phyloP scores from a whole-genome alignment of 1,140 invertebrate genomes.

The Trichonephila inaurata region DNA sequence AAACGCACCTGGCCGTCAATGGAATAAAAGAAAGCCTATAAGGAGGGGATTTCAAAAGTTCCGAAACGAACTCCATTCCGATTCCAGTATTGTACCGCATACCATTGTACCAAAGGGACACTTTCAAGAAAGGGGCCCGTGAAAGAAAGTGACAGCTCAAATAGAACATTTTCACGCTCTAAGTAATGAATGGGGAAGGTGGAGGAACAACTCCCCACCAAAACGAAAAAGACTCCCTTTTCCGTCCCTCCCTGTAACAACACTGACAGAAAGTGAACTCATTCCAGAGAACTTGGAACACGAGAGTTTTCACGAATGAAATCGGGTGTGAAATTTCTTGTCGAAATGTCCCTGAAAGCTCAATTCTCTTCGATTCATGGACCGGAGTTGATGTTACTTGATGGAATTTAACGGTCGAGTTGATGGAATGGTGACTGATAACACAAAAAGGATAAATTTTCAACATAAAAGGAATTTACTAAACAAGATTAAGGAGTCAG shows the following conservation, averaged over 20 bases:
- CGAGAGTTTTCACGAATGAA: not conserved
- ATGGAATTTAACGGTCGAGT: constrained; percentile 1
- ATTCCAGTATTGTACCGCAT: not conserved
- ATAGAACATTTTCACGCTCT: not conserved
- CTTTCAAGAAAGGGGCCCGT: not conserved
- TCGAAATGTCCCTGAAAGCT: not conserved
- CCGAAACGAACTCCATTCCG: not conserved
- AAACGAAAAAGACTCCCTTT: not conserved
- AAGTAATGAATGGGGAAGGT: not conserved
- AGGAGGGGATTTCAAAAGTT: too few relatives aligned
- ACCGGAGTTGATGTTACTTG: not conserved
- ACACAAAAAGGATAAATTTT: too few relatives aligned
- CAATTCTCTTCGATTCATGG: not conserved
- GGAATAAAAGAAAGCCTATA: not conserved
- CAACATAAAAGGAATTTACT: too few relatives aligned
- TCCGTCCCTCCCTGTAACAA: not conserved
- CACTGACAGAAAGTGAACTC: not conserved
- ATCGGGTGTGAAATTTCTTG: not conserved
- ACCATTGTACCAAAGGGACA: not conserved
- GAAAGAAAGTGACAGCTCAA: not conserved
- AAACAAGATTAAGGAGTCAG: too few relatives aligned
- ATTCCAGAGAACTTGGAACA: not conserved
- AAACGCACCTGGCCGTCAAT: not conserved
- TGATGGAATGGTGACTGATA: not conserved
- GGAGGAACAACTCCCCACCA: not conserved